Evolutionary conservation across 2,888 invertebrate genomes (phyloP).

Genomic region (Cataglyphis livida): DNA sequence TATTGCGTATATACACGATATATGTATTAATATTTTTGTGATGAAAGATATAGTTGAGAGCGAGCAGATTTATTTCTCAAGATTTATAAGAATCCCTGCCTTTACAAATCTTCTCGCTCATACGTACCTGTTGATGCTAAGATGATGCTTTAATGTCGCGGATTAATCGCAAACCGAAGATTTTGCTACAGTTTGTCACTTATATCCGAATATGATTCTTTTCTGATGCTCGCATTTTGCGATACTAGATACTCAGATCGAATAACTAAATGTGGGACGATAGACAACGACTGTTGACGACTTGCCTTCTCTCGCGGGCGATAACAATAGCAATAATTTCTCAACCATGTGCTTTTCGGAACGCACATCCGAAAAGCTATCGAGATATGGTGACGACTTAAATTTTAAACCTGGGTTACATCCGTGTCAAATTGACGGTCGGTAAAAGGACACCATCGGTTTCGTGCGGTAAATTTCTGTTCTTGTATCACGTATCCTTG

Average conservation of each 20-base stretch:
- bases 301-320: neutral
- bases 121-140: neutral
- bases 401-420: slow-evolving; percentile 21
- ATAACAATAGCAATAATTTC: neutral
- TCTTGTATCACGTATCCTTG: slow-evolving; percentile 31
- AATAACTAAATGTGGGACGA: neutral
- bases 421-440: slow-evolving; percentile 59
- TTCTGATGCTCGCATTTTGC: neutral
- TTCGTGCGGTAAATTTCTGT: slow-evolving; percentile 55
- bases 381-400: neutral
- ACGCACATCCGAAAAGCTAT: neutral
- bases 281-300: neutral
- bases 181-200: neutral
- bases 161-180: no score
- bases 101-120: neutral
- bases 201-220: neutral
- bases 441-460: slow-evolving; percentile 64
- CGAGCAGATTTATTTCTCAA: slow-evolving; percentile 4
- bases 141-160: neutral
- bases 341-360: neutral
- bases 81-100: neutral
- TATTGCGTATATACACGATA: no score
- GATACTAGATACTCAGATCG: neutral
- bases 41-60: neutral
- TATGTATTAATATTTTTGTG: neutral